Percentiles rank a stretch among this genome's conserved stretches.
phyloP scores from a whole-genome alignment of 2,797 vertebrate genomes.

The Gorsachius magnificus region DNA sequence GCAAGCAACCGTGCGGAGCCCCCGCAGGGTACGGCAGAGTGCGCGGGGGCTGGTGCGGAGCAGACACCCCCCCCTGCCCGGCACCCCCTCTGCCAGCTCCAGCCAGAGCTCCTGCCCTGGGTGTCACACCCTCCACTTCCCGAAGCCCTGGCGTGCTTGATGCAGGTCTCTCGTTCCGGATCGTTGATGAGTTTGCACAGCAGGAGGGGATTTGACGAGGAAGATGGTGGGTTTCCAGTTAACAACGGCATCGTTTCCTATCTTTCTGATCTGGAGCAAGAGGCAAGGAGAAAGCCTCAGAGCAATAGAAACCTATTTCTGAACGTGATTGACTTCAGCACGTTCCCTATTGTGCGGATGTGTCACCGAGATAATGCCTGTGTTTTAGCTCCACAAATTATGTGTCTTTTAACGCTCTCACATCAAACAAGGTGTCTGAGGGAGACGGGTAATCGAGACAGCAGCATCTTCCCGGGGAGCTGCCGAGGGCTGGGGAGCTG shows the following conservation, averaged over 20 bases:
- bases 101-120: not conserved
- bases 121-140: fast-evolving
- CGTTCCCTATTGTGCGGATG: not conserved
- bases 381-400: conserved; percentile 33
- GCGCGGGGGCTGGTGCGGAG: fast-evolving
- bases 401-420: not conserved
- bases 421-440: conserved; percentile 8
- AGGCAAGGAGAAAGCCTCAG: not conserved
- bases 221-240: not conserved
- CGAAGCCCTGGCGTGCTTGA: not conserved
- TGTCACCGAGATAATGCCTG: conserved; percentile 16
- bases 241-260: not conserved
- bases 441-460: not conserved
- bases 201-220: not conserved
- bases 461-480: not conserved
- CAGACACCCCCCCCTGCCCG: not conserved
- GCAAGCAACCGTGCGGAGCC: fast-evolving
- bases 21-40: fast-evolving
- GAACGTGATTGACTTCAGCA: conserved; percentile 15
- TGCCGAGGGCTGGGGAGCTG: not conserved
- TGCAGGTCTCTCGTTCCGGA: fast-evolving
- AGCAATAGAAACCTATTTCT: not conserved
- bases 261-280: not conserved
- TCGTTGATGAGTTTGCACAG: not conserved
- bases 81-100: not conserved